Base-by-base conservation (phyloP, 2,888 invertebrate genomes). In the Brenthis ino region DNA sequence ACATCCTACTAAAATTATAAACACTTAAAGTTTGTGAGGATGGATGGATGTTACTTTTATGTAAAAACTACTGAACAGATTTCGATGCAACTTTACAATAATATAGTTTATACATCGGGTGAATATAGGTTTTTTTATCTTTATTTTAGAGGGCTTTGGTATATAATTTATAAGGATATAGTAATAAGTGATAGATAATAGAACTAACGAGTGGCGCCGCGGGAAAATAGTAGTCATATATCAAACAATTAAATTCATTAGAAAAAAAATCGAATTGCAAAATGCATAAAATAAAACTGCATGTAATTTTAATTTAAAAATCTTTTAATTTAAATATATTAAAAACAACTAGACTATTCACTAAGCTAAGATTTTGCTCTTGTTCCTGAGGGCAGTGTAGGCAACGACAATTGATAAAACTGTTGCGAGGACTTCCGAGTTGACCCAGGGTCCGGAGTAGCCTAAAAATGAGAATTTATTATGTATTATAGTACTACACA, bases 371-470 rank as follows among this genome's bases (percentile, higher is more conserved):
- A 98, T 95, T 86, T 96, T 97, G 80, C 95, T 95, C 88, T 96
- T 97, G 77, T 97, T 96, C 68, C 96, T 95, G 78, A 98, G 95
- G 0, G 99, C 99, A 69, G 97, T 94, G 87, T 98, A 98, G 57
- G 97, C 97, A 12, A 98, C 95, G 16, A 96, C 85, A 72, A 96
- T 94, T 2, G 97, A 96, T 1, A 97, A 87, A 14, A 95, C 91
- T 6, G 97, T 96, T 11, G 98, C 99, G 63, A 99, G 92, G 53
- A 98, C 95, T 92, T 99, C 98, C 0, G 98, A 98, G 87, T 98
- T 98, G 65, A 99, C 94, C 96, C 97, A 97, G 3, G 98, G 98
- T 1, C 99, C 99, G 72, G 95, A 96, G 93, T 97, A 98, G 63
- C 98, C 96, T 82, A 95, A 0, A 75, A 77, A 56, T 24, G 70